Evolutionary conservation across 2,797 vertebrate species (phyloP).

Genomic region (Harpagifer antarcticus): DNA sequence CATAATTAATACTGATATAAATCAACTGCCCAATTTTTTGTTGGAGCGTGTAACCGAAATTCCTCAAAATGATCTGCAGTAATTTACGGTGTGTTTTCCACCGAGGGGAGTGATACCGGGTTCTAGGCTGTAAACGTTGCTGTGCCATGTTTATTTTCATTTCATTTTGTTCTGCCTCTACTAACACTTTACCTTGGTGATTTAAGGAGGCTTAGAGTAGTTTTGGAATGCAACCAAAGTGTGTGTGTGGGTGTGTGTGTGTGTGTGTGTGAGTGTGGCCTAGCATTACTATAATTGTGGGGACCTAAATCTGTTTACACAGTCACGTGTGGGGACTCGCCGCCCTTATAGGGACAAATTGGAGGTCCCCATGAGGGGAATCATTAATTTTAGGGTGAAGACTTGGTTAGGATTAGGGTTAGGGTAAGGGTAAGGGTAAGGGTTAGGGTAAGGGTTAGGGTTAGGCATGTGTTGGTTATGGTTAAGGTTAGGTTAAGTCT

Average conservation of each 20-base stretch:
- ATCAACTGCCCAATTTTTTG: slow-evolving; percentile 71
- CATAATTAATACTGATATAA: slow-evolving; percentile 75
- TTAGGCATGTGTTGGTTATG: too few relatives aligned
- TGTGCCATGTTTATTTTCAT: slow-evolving; percentile 83
- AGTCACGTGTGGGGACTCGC: too few relatives aligned
- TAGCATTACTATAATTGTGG: too few relatives aligned
- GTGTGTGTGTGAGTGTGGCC: slow-evolving; percentile 19
- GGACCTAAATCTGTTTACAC: too few relatives aligned
- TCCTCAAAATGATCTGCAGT: slow-evolving; percentile 78
- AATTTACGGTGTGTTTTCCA: slow-evolving; percentile 81
- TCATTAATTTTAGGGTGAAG: too few relatives aligned
- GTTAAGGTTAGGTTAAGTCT: too few relatives aligned
- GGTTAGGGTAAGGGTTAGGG: too few relatives aligned
- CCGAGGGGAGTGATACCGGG: slow-evolving; percentile 77
- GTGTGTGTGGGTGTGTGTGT: slow-evolving; percentile 7
- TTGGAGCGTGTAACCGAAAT: slow-evolving; percentile 60
- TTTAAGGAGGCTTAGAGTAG: slow-evolving; percentile 75
- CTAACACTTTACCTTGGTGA: slow-evolving; percentile 79
- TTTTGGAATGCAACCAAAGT: slow-evolving; percentile 73
- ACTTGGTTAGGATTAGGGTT: too few relatives aligned
- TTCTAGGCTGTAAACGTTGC: slow-evolving; percentile 80
- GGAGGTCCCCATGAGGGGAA: too few relatives aligned
- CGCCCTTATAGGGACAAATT: too few relatives aligned
- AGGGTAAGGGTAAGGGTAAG: too few relatives aligned
- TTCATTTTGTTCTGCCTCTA: slow-evolving; percentile 79